Evolutionary conservation across 2,797 vertebrate genomes (phyloP), one percentile per base, ranked within the genome.

Genomic region (Prunella strophiata): DNA sequence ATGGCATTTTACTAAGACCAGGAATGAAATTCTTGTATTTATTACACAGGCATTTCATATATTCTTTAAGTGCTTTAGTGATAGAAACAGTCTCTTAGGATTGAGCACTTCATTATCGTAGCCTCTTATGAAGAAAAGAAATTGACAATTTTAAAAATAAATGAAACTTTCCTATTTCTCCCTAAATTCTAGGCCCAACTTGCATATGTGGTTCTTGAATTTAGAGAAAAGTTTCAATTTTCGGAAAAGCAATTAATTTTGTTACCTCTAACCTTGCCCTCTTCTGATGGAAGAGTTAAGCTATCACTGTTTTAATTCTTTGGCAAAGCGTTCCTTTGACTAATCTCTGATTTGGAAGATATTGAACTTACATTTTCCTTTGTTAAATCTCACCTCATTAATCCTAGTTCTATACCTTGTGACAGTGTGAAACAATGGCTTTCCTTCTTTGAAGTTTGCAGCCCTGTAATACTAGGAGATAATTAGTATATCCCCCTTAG

Each of bases 301-400:
- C 91, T 16, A 82, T 50, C 22, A 85, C 27, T 32, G 19, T 48
- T 94, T 72, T 83, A 91, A 75, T 84, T 88, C 29, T 21, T 68
- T 92, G 78, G 47, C 47, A 75, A 93, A 79, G 18, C 15, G 34
- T 74, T 92, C 40, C 62, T 94, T 88, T 78, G 70, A 75, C 61
- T 93, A 81, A 92, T 91, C 47, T 88, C 68, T 82, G 83, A 73
- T 65, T 88, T 59, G 59, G 58, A 86, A 85, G 79, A 93, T 85
- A 91, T 1, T 68, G 30, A 91, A 40, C 32, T 70, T 70, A 72
- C 1, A 1, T 84, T 88, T 95, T 88, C 62, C 82, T 78, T 88
- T 93, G 85, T 92, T 93, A 85, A 75, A 85, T 76, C 71, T 78
- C 73, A 93, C 85, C 70, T 92, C 82, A 70, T 84, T 96, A 84